Conservation (phyloP, 1,140 invertebrate genomes). For the Cheumatopsyche charites region DNA sequence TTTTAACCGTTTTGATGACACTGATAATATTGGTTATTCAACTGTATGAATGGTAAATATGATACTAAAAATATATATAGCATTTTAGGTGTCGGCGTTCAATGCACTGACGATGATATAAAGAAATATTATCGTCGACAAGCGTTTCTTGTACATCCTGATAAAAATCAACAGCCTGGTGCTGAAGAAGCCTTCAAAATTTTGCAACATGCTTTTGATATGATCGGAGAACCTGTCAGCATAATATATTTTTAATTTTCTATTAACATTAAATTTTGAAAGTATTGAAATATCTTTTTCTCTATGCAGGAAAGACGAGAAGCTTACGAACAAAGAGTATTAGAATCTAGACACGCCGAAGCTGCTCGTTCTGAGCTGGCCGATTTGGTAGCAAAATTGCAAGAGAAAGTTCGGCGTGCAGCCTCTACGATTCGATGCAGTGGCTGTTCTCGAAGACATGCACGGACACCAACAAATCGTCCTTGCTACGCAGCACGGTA, state of each 20-base stretch:
- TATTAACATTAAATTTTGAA: slow-evolving; percentile 7
- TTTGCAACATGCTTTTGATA: slow-evolving; percentile 90
- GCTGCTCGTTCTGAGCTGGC: slow-evolving; percentile 84
- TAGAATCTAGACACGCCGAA: slow-evolving; percentile 79
- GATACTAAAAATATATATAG: slow-evolving; percentile 56
- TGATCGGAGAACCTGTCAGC: slow-evolving; percentile 88
- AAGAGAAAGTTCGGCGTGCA: slow-evolving; percentile 92
- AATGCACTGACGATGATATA: slow-evolving; percentile 91
- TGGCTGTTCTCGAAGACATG: slow-evolving; percentile 89
- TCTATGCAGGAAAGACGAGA: slow-evolving; percentile 78
- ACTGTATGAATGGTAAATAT: not conserved
- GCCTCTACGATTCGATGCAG: slow-evolving; percentile 89
- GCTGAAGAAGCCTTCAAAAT: slow-evolving; percentile 97
- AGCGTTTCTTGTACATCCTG: slow-evolving; percentile 92
- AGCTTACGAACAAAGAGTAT: slow-evolving; percentile 72
- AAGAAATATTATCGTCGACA: slow-evolving; percentile 92
- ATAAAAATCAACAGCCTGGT: slow-evolving; percentile 92
- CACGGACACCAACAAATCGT: slow-evolving; percentile 80
- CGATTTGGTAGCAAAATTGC: slow-evolving; percentile 81
- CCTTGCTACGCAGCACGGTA: slow-evolving; percentile 89
- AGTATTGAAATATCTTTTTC: slow-evolving; percentile 37
- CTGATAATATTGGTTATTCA: no score
- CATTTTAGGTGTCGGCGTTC: slow-evolving; percentile 84
- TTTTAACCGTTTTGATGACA: no score
- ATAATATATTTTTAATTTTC: slow-evolving; percentile 14